Conservation (phyloP, 2,113 vertebrate species). For the Agelaius phoeniceus region DNA sequence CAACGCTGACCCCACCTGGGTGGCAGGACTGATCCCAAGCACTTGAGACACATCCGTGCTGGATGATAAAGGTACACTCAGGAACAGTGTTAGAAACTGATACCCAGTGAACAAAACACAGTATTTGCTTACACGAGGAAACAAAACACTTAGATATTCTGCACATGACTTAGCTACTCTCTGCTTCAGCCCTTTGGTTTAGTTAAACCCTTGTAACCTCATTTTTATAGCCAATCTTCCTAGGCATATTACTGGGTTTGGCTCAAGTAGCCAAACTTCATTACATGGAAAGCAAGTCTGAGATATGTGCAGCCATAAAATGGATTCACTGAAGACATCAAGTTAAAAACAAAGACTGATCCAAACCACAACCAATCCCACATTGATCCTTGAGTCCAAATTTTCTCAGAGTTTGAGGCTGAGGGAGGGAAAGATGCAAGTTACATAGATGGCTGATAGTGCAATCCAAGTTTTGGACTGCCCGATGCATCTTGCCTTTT, state of each 20-base stretch:
- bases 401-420: neutral
- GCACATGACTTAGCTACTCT: neutral
- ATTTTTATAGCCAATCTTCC: neutral
- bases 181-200: neutral
- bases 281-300: neutral
- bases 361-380: neutral
- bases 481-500: neutral
- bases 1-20: neutral
- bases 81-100: neutral
- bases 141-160: neutral
- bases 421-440: neutral
- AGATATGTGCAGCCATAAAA: neutral
- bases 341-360: neutral
- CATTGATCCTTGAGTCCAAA: neutral
- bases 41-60: neutral
- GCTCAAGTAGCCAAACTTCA: neutral
- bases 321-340: neutral
- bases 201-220: neutral
- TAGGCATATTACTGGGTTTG: neutral
- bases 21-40: neutral
- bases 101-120: neutral
- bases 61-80: neutral
- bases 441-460: neutral
- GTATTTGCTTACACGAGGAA: neutral
- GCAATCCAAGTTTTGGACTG: neutral